Conservation (phyloP, 2,113 vertebrate species). For the Laterallus jamaicensis region DNA sequence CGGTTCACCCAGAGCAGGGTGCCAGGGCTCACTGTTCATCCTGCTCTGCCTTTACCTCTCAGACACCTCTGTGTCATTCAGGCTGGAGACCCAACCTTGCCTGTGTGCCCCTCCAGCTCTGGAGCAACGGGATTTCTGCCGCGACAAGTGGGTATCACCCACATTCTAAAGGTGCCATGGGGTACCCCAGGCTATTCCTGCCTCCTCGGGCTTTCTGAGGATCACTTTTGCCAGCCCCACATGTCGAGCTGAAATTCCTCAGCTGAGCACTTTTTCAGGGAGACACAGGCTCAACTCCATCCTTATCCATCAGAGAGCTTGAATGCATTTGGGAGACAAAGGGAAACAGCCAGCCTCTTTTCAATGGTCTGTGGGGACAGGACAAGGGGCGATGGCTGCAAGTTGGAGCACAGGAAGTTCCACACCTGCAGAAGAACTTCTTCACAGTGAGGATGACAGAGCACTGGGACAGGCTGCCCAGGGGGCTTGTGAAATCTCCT, state of each 20-base stretch:
- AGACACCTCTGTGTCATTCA: neutral
- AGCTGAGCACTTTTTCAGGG: neutral
- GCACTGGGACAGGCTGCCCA: no score
- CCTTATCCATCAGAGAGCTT: neutral
- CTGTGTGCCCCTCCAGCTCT: neutral
- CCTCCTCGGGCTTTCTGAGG: neutral
- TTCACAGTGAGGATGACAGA: no score
- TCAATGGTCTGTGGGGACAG: no score
- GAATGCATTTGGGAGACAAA: neutral
- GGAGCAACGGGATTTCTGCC: neutral
- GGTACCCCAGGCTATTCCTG: neutral
- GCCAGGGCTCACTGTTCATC: neutral
- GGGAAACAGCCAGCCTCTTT: no score
- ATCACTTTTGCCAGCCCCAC: neutral
- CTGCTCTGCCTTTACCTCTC: neutral
- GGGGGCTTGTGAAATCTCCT: no score
- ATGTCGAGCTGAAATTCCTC: neutral
- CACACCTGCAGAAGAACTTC: no score
- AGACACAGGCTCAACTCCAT: neutral
- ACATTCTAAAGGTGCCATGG: neutral
- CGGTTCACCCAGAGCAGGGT: fast-evolving
- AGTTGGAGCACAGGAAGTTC: no score
- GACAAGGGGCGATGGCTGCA: no score
- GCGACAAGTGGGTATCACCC: neutral
- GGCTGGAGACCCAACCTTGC: neutral